Evolutionary conservation across 1,140 invertebrate genomes (phyloP).

Genomic region (Drosophila bipectinata): DNA sequence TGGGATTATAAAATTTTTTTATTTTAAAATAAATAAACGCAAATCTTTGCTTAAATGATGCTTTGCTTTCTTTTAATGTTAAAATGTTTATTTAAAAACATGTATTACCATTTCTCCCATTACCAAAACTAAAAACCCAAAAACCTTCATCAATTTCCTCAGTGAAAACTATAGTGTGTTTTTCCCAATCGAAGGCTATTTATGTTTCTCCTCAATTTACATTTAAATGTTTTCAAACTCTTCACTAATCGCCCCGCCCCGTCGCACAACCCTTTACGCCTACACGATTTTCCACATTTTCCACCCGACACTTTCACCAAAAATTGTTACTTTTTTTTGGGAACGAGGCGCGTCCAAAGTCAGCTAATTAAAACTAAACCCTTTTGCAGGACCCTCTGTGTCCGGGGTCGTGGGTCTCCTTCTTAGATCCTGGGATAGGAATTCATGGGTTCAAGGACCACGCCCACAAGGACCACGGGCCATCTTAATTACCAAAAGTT

Average conservation of each 20-base stretch:
- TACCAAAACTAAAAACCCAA: background rate
- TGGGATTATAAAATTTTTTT: too few relatives aligned
- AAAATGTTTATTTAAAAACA: too few relatives aligned
- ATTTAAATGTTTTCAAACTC: slow-evolving; percentile 30
- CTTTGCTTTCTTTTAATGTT: too few relatives aligned
- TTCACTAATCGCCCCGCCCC: slow-evolving; percentile 24
- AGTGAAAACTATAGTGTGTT: background rate
- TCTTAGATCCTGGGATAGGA: background rate
- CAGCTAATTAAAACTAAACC: slow-evolving; percentile 61
- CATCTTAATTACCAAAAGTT: slow-evolving; percentile 75
- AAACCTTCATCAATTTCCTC: background rate
- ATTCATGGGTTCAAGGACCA: slow-evolving; percentile 7
- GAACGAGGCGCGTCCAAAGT: slow-evolving; percentile 52
- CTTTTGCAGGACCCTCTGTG: slow-evolving; percentile 5
- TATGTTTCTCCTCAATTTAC: background rate
- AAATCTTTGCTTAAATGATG: too few relatives aligned
- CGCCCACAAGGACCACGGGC: slow-evolving; percentile 18
- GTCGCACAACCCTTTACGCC: background rate
- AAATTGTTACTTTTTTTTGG: background rate
- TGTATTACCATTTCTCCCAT: too few relatives aligned
- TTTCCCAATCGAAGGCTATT: background rate
- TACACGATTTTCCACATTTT: slow-evolving; percentile 1
- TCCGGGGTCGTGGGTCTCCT: background rate
- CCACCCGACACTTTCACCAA: background rate
- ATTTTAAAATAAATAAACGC: too few relatives aligned